phyloP scores from a whole-genome alignment of 2,797 vertebrate genomes.

The Emys orbicularis region DNA sequence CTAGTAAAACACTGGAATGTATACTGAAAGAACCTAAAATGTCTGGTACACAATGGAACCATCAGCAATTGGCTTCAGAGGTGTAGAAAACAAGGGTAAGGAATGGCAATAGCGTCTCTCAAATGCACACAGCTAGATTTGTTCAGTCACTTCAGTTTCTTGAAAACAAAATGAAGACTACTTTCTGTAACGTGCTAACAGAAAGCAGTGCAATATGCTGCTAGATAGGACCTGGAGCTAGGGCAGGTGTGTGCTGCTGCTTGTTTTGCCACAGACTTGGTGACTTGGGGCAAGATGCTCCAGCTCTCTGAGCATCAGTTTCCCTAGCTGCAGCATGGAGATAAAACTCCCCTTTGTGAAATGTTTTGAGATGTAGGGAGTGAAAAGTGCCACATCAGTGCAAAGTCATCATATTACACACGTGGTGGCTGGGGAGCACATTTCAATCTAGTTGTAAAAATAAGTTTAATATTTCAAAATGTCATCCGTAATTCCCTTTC shows the following conservation, averaged over 20 bases:
- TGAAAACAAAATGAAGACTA: neutral
- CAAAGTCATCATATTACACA: neutral
- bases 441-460: neutral
- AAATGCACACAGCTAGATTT: neutral
- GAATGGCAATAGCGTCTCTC: neutral
- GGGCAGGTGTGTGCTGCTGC: neutral
- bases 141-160: neutral
- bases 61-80: neutral
- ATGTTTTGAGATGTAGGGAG: neutral
- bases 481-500: neutral
- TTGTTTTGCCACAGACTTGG: neutral
- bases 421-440: neutral
- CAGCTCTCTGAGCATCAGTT: neutral
- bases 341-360: neutral
- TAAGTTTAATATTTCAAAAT: constrained; percentile 7
- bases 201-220: neutral
- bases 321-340: neutral
- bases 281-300: neutral
- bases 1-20: neutral
- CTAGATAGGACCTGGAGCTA: neutral
- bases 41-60: neutral
- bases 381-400: neutral
- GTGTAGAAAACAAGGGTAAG: neutral
- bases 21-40: neutral
- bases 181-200: neutral